These are phyloP conservation scores for Pseudomyrmex concolor DNA, from an alignment of 1,140 invertebrate species.

Conservation along the genomic window DNA sequence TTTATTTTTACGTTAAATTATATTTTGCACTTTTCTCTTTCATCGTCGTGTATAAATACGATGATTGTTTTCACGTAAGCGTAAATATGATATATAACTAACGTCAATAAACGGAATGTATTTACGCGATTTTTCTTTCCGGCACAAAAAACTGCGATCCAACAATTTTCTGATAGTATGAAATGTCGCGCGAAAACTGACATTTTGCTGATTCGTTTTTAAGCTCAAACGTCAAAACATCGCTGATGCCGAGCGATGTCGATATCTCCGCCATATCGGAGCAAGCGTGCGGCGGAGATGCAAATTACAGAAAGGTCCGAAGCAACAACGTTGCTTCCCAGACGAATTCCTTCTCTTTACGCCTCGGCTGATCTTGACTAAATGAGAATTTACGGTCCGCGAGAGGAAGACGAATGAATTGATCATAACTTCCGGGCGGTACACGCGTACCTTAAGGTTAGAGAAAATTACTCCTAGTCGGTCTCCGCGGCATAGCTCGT, in stretches of 20 bases:
- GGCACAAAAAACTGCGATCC: too few relatives aligned
- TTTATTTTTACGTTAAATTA: too few relatives aligned
- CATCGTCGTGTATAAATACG: too few relatives aligned
- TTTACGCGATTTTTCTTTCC: too few relatives aligned
- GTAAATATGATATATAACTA: too few relatives aligned
- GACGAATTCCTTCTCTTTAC: not conserved
- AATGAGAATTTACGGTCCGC: constrained; percentile 13
- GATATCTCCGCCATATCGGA: not conserved
- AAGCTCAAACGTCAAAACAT: not conserved
- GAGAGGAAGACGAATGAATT: constrained; percentile 40
- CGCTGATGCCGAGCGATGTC: not conserved
- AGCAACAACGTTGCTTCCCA: too few relatives aligned
- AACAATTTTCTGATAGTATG: too few relatives aligned
- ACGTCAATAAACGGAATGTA: too few relatives aligned
- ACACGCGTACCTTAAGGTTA: constrained; percentile 18
- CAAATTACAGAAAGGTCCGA: not conserved
- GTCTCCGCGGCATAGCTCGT: constrained; percentile 53
- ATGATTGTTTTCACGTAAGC: too few relatives aligned
- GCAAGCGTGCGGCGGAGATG: not conserved
- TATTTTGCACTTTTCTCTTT: too few relatives aligned
- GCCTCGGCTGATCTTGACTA: not conserved
- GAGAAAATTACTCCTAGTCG: constrained; percentile 60
- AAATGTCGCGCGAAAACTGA: too few relatives aligned
- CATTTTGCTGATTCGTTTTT: too few relatives aligned
- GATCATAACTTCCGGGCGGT: constrained; percentile 51